These are phyloP conservation scores for Melanostoma scalare DNA, from an alignment of 2,888 invertebrate genomes.

Conservation along the genomic window DNA sequence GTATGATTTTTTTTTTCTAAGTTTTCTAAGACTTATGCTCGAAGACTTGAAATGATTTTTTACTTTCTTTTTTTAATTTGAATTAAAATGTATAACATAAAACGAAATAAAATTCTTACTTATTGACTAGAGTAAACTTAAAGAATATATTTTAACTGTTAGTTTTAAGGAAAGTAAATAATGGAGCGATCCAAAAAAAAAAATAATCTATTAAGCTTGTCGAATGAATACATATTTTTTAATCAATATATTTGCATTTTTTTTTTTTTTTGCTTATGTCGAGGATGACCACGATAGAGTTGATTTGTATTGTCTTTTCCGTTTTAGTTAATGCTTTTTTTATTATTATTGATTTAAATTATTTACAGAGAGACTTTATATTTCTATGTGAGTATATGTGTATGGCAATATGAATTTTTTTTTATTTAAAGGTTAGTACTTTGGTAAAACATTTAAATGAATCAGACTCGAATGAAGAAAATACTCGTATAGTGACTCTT, in stretches of 20 bases:
- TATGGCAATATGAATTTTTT: constrained; percentile 44
- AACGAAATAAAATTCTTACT: constrained; percentile 45
- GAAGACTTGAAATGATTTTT: constrained; percentile 61
- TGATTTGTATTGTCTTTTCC: constrained; percentile 71
- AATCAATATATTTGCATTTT: constrained; percentile 13
- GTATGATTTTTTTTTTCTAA: constrained; percentile 21
- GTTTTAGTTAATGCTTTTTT: constrained; percentile 42
- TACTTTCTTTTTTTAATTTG: constrained; percentile 21
- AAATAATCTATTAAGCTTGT: neutral
- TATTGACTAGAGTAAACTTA: constrained; percentile 69
- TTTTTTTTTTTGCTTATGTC: constrained; percentile 10
- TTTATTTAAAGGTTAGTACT: constrained; percentile 26
- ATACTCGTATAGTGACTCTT: neutral
- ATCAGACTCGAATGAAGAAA: constrained; percentile 65
- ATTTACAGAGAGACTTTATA: constrained; percentile 50
- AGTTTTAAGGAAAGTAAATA: constrained; percentile 30
- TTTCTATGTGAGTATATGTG: constrained; percentile 32
- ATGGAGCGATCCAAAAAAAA: constrained; percentile 12
- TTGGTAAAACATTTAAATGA: constrained; percentile 37
- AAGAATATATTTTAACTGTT: constrained; percentile 27
- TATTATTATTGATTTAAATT: constrained; percentile 31
- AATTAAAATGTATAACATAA: constrained; percentile 55
- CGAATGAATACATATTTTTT: constrained; percentile 22
- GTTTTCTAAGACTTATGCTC: constrained; percentile 61
- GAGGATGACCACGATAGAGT: neutral